Evolutionary conservation across 1,140 invertebrate genomes (phyloP).

Genomic region (Xylocopa sonorina): DNA sequence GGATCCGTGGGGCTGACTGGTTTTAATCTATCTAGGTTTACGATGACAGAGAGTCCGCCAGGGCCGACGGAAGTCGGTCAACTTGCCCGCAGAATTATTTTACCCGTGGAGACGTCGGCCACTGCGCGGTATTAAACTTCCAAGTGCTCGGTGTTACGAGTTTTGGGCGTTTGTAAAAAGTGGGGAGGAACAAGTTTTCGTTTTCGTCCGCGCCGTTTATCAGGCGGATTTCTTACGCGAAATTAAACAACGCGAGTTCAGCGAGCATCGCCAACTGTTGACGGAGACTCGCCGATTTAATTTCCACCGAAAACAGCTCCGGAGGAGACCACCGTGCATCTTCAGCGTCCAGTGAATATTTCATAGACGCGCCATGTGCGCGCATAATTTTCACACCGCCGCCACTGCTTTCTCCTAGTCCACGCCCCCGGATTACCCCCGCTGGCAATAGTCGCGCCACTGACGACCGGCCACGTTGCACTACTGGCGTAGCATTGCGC

Average conservation of each 20-base stretch:
- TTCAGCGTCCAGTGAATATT: constrained; percentile 66
- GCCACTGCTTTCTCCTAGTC: background rate
- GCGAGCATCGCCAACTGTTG: too few species aligned
- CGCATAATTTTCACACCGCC: constrained; percentile 70
- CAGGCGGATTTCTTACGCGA: too few species aligned
- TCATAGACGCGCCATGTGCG: constrained; percentile 67
- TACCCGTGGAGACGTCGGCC: background rate
- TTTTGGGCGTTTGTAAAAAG: background rate
- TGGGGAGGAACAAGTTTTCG: background rate
- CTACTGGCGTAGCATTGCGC: constrained; percentile 13
- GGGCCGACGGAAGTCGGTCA: constrained; percentile 17
- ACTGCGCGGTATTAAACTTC: background rate
- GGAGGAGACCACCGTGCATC: constrained; percentile 32
- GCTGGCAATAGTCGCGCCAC: constrained; percentile 8
- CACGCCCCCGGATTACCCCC: constrained; percentile 13
- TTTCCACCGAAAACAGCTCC: constrained; percentile 34
- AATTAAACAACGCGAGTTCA: background rate
- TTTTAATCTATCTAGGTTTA: constrained; percentile 56
- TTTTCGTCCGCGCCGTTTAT: too few species aligned
- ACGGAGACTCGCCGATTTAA: too few species aligned
- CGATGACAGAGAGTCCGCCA: constrained; percentile 38
- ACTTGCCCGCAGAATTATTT: constrained; percentile 3
- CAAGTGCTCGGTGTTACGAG: background rate
- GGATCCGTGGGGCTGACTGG: constrained; percentile 27
- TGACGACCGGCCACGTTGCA: constrained; percentile 36